Base-by-base conservation (phyloP, 1,140 invertebrate species). In the Drosophila tropicalis region DNA sequence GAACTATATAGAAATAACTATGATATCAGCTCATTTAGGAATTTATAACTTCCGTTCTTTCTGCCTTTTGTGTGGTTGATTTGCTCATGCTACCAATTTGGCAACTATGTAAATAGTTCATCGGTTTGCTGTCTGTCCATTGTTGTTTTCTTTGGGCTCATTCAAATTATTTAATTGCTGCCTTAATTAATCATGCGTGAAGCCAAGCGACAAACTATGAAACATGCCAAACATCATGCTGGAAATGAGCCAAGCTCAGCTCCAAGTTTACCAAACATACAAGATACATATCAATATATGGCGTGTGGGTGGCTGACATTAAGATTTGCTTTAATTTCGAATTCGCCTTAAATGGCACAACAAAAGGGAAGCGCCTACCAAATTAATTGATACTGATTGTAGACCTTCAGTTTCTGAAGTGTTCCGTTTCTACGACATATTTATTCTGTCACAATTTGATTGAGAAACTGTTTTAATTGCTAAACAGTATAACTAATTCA, bases 161-260 rank as follows among this genome's bases (percentile, higher is more conserved):
- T 68, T 79, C 79, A 71, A 73, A 87, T 89, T 76, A 65, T 79
- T 87, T 86, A 86, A 86, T 86, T 86, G 76, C 77, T 67, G 72
- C 44, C 67, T 79, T 77, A 86, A 89, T 89, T 86, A 82, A 73
- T 82, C 79, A 89, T 40, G 79, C 83, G 83, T 87, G 80, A 81
- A 81, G 64, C 19, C 44, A 62, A 61, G 17, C 36, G 36, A 39
- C 36, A 39, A 39, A 51, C 44, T 51, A 51, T 62, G 65, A 58
- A 64, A 70, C 61, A 64, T 60, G 62, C 65, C 39, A 56, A 47
- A 79, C 44, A 51, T 56, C 70, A 70, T 36, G 70, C 66, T 81
- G 82, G 68, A 85, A 87, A 75, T 67, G 67, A 78, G 65, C 56
- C 65, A 60, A 68, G 60, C 57, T 70, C 65, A 29, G 60, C 57